Evolutionary conservation across 2,888 invertebrate genomes (phyloP), one percentile per base, ranked within the genome.

Genomic region (Drosophila fungiperda): DNA sequence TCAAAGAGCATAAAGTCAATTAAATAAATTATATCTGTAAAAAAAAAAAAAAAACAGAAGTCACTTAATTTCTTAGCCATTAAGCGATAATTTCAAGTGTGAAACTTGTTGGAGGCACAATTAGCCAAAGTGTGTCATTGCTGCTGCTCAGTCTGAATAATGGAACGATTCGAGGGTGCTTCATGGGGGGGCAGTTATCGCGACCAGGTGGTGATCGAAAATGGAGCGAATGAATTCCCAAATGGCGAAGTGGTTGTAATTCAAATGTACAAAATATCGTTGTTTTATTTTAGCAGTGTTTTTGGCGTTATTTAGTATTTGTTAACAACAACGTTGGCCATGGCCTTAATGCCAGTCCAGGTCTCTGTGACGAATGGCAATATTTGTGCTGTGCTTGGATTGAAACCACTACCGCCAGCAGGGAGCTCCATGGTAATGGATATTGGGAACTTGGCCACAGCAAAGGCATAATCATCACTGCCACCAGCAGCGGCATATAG

Each of bases 341-440:
- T 93, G 68, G 92, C 93, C 63, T 88, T 87, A 66, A 93, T 90
- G 57, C 93, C 93, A 48, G 89, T 72, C 94, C 95, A 96, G 29
- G 95, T 95, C 84, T 96, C 96, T 0, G 82, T 70, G 32, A 94
- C 94, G 2, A 95, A 94, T 26, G 94, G 93, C 48, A 93, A 80
- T 75, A 96, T 96, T 73, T 94, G 93, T 0, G 85, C 84, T 0
- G 95, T 93, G 6, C 94, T 92, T 1, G 95, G 93, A 85, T 95
- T 93, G 91, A 96, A 96, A 2, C 95, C 95, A 11, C 85, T 84
- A 4, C 84, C 78, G 29, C 95, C 94, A 64, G 94, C 95, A 0
- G 96, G 95, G 67, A 96, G 89, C 91, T 96, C 96, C 82, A 95
- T 94, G 6, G 96, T 96, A 75, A 95, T 96, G 0, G 95, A 87